A percentile compares a stretch with the other conserved stretches of the same genome.
Conservation (phyloP, 2,113 vertebrate genomes). For the Peromyscus californicus region DNA sequence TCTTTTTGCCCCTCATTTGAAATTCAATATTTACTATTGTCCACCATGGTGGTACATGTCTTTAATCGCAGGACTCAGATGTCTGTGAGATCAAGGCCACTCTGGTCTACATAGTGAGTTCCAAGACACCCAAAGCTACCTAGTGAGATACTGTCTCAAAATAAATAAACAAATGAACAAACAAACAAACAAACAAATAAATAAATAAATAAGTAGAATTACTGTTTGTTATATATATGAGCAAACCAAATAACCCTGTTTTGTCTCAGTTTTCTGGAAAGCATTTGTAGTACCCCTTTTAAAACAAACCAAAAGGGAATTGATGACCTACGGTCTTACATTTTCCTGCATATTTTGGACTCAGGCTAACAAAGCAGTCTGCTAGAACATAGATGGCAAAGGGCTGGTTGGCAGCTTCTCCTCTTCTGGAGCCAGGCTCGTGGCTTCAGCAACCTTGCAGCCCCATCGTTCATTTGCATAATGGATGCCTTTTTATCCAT, state of each 20-base stretch:
- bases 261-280: constrained; percentile 24
- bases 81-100: neutral
- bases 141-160: neutral
- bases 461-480: constrained; percentile 75
- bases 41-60: neutral
- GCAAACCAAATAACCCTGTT: neutral
- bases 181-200: neutral
- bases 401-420: neutral
- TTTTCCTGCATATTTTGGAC: neutral
- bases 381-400: rapidly evolving
- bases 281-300: constrained; percentile 41
- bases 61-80: neutral
- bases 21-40: neutral
- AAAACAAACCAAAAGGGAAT: constrained; percentile 23
- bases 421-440: constrained; percentile 47
- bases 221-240: neutral
- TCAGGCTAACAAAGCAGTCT: neutral
- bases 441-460: constrained; percentile 65
- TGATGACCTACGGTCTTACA: neutral
- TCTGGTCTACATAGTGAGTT: neutral
- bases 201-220: neutral
- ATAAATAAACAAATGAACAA: neutral
- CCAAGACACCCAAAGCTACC: neutral
- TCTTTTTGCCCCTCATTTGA: neutral
- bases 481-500: constrained; percentile 80